These are phyloP conservation scores for Bombylius major DNA, from an alignment of 2,888 invertebrate genomes.

Conservation along the genomic window DNA sequence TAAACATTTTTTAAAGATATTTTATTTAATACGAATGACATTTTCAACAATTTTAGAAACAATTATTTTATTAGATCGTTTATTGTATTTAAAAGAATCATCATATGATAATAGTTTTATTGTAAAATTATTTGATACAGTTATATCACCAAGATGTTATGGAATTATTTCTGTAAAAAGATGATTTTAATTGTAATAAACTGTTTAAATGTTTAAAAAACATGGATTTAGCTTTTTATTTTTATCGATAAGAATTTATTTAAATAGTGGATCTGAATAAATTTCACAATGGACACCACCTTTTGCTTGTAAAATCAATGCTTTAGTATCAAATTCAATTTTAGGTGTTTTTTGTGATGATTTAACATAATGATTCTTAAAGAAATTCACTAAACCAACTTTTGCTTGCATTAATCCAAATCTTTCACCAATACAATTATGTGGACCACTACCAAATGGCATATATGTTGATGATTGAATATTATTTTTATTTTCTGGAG, in stretches of 20 bases:
- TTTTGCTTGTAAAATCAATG: constrained; percentile 23
- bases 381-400: constrained; percentile 28
- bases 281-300: constrained; percentile 24
- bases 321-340: constrained; percentile 25
- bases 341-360: constrained; percentile 17
- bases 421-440: constrained; percentile 32
- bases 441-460: constrained; percentile 31
- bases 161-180: constrained; percentile 52
- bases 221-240: not conserved
- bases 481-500: constrained; percentile 26
- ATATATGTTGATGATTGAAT: constrained; percentile 28
- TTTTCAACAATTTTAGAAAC: constrained; percentile 72
- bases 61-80: constrained; percentile 68
- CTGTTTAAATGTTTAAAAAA: too few relatives aligned
- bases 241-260: not conserved
- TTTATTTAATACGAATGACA: constrained; percentile 63
- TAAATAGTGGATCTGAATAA: constrained; percentile 21
- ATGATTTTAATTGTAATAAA: constrained; percentile 2
- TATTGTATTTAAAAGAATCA: constrained; percentile 60
- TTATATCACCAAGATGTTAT: constrained; percentile 72
- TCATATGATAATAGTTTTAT: constrained; percentile 46
- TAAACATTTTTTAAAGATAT: constrained; percentile 51
- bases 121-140: constrained; percentile 70
- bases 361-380: constrained; percentile 28
- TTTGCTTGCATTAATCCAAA: constrained; percentile 29